Conservation (phyloP, 2,797 vertebrate genomes). For the Pogoniulus pusillus region DNA sequence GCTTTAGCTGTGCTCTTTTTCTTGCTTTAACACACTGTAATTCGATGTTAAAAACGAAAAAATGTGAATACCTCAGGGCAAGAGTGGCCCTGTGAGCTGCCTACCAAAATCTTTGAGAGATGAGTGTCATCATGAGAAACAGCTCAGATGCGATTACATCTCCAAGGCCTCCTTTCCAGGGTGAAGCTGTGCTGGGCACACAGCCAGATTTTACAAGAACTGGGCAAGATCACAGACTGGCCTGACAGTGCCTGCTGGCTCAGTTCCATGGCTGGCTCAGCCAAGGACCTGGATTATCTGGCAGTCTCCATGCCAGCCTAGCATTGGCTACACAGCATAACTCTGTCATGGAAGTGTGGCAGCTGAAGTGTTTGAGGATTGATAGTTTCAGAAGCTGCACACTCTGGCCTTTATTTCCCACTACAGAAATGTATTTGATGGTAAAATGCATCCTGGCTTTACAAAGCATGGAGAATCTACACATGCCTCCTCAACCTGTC, state of each 20-base stretch:
- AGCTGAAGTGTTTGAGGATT: not conserved
- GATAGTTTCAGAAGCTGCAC: not conserved
- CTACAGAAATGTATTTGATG: not conserved
- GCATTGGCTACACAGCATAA: not conserved
- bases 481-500: not conserved
- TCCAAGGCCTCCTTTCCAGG: not conserved
- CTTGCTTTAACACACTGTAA: not conserved
- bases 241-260: not conserved
- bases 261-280: not conserved
- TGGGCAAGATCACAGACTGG: not conserved
- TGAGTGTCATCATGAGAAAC: not conserved
- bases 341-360: not conserved
- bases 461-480: not conserved
- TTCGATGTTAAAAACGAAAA: not conserved
- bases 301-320: not conserved
- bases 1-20: not conserved
- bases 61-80: slow-evolving; percentile 5
- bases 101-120: not conserved
- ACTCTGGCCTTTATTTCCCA: not conserved
- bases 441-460: not conserved
- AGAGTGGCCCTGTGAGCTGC: not conserved
- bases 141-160: not conserved
- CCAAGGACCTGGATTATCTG: not conserved
- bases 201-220: not conserved
- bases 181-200: not conserved